Base-by-base conservation (phyloP, 2,113 vertebrate species). In the Boulengeromyrus knoepffleri region DNA sequence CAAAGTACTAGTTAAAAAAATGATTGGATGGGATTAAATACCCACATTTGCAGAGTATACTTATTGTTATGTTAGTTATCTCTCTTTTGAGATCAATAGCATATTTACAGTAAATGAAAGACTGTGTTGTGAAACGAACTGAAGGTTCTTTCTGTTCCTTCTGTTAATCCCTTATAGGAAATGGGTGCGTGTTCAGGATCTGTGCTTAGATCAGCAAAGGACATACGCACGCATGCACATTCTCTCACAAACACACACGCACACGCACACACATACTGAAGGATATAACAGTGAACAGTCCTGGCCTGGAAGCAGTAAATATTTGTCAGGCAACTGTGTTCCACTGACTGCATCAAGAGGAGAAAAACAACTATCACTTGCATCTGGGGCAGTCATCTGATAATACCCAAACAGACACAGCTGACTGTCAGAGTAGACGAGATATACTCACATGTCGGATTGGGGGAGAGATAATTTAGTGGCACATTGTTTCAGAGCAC, bases 41-140 rank as follows among this genome's bases (percentile, higher is more conserved):
- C 10, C 47, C 31, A 15, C 9, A 84, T 45, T 84, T 52, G 15
- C 66, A 50, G 31, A 89, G 47, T 42, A 31, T 6, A 6, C 27
- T 52, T 19, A 80, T 84, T 42, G 36, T 52, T 53, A 19, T 83
- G 12, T 53, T 42, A 17, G 27, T 83, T 83, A 45, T 17, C 47
- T 83, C 45, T 31, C 31, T 50, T 83, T 47, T 89, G 58, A 39
- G 17, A 74, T 49, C 85, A 87, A 19, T 36, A 46, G 27, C 36
- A 45, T 36, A 49, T 89, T 70, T 70, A 77, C 42, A 52, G 49
- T 89, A 84, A 89, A 89, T 56, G 21, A 89, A 89, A 42, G 17
- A 12, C 36, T 56, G 47, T 89, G 27, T 24, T 83, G 66, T 77
- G n/a, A 36, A 74, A 53, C 7, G 46, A 47, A 83, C 62, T n/a